Conservation (phyloP, 2,113 vertebrate genomes). For the Thamnophis sirtalis region DNA sequence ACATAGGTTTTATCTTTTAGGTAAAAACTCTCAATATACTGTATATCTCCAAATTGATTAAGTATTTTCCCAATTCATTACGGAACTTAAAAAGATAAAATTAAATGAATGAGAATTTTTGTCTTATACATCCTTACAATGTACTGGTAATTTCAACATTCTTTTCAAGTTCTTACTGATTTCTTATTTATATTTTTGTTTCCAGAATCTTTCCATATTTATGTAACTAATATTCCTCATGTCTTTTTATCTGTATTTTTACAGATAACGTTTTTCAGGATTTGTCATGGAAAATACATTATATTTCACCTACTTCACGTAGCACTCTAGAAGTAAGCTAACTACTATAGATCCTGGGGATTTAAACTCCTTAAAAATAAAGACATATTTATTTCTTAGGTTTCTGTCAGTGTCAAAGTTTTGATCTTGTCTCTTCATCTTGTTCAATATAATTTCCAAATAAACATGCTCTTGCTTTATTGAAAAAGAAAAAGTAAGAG, state of each 20-base stretch:
- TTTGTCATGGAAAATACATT: not conserved
- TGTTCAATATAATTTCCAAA: not conserved
- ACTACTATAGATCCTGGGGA: not conserved
- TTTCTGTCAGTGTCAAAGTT: not conserved
- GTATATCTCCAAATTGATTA: not conserved
- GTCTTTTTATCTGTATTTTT: not conserved
- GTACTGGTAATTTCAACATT: not conserved
- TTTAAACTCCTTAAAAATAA: not conserved
- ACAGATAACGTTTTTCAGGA: not conserved
- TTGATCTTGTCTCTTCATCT: not conserved
- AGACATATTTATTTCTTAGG: not conserved
- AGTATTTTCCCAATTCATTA: not conserved
- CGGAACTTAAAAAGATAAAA: not conserved
- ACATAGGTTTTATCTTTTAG: not conserved
- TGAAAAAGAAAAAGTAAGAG: not conserved
- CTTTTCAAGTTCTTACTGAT: not conserved
- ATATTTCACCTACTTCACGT: not conserved
- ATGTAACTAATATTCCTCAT: not conserved
- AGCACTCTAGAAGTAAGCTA: not conserved
- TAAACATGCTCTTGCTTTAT: not conserved
- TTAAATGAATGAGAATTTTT: not conserved
- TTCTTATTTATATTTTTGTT: not conserved
- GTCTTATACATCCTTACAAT: not conserved
- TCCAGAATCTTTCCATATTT: not conserved
- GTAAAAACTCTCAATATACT: not conserved